phyloP scores from a whole-genome alignment of 2,888 invertebrate genomes.

The Dastarcus helophoroides region DNA sequence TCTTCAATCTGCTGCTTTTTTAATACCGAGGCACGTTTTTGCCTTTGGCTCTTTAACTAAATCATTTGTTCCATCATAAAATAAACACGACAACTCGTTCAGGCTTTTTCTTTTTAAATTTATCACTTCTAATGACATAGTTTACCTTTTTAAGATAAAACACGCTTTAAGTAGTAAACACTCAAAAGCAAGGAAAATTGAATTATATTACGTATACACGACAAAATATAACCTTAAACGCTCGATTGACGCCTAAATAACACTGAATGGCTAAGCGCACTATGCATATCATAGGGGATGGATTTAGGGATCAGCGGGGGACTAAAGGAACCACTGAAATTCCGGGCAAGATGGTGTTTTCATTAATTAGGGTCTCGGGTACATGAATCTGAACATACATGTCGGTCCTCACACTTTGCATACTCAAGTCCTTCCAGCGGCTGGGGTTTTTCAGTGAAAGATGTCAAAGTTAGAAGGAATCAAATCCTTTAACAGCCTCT shows the following conservation, averaged over 20 bases:
- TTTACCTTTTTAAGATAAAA: too few relatives aligned
- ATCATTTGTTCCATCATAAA: not conserved
- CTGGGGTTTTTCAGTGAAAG: too few relatives aligned
- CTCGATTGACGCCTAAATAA: not conserved
- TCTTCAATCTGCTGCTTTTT: too few relatives aligned
- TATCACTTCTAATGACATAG: not conserved
- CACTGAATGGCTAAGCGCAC: too few relatives aligned
- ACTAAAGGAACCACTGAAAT: slow-evolving; percentile 1
- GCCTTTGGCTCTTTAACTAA: not conserved
- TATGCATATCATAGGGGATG: not conserved
- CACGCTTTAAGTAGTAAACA: too few relatives aligned
- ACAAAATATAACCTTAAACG: not conserved
- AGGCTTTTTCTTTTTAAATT: slow-evolving; percentile 1
- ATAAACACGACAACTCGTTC: slow-evolving; percentile 1
- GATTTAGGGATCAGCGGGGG: not conserved
- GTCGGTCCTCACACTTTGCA: slow-evolving; percentile 1
- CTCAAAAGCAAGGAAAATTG: too few relatives aligned
- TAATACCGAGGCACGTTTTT: not conserved
- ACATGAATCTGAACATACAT: not conserved
- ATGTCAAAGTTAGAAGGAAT: too few relatives aligned
- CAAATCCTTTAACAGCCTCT: too few relatives aligned
- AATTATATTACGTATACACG: slow-evolving; percentile 1
- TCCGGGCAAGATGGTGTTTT: not conserved
- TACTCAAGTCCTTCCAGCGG: too few relatives aligned
- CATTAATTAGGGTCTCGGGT: slow-evolving; percentile 1